Evolutionary conservation across 2,113 vertebrate genomes (phyloP).

Genomic region (Lichenostomus cassidix): DNA sequence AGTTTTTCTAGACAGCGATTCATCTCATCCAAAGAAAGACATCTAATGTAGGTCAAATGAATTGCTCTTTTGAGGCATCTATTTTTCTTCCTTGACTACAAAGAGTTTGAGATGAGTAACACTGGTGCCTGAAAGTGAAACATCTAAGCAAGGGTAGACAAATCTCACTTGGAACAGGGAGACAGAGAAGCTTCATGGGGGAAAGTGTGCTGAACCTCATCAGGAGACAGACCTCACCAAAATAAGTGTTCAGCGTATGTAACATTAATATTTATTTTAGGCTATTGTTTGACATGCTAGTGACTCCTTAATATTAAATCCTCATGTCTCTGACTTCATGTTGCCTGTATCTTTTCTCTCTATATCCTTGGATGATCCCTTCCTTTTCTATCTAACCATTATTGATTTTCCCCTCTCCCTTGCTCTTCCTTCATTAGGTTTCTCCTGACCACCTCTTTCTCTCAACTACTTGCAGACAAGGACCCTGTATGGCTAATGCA

Average conservation of each 20-base stretch:
- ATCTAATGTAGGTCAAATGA: slow-evolving; percentile 24
- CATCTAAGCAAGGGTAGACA: background rate
- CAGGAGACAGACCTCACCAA: background rate
- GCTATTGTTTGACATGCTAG: background rate
- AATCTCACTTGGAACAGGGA: background rate
- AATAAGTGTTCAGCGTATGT: background rate
- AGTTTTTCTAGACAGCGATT: background rate
- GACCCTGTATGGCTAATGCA: background rate
- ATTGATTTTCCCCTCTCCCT: background rate
- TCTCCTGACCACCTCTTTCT: background rate
- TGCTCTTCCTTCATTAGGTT: background rate
- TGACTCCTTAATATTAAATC: background rate
- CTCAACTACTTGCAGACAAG: background rate
- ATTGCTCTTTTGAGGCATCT: background rate
- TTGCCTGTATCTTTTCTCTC: background rate
- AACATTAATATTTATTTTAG: background rate
- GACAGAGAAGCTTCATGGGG: background rate
- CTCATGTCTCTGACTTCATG: background rate
- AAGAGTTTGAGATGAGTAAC: background rate
- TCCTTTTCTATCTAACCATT: background rate
- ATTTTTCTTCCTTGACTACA: background rate
- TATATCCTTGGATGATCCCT: background rate
- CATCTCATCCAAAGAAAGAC: slow-evolving; percentile 5
- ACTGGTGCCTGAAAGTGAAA: background rate
- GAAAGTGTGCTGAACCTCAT: background rate